Percentiles rank a stretch among this genome's conserved stretches.
Evolutionary conservation across 2,888 invertebrate species (phyloP).

Genomic region (Dromius quadrimaculatus): DNA sequence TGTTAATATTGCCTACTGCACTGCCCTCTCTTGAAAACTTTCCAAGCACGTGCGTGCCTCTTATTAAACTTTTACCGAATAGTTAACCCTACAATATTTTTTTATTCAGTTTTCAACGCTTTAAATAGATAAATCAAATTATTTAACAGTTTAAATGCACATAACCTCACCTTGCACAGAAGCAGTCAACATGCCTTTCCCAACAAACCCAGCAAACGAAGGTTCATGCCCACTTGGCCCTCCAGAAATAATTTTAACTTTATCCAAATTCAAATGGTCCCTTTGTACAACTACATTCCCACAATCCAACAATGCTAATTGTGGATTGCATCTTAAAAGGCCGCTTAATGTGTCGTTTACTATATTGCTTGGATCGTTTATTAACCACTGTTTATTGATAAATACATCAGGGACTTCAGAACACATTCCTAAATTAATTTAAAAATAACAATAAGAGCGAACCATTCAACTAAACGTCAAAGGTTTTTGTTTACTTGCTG

Average conservation of each 20-base stretch:
- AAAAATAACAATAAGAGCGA: no score
- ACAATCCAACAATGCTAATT: conserved; percentile 61
- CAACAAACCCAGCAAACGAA: conserved; percentile 74
- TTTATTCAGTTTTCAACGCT: no score
- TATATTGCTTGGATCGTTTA: not conserved
- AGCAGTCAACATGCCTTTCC: conserved; percentile 83
- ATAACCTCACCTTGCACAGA: conserved; percentile 73
- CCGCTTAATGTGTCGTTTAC: conserved; percentile 23
- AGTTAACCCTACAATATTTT: no score
- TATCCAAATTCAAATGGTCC: conserved; percentile 60
- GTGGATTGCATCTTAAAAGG: conserved; percentile 58
- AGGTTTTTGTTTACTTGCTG: no score
- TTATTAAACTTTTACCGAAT: no score
- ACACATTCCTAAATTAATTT: no score
- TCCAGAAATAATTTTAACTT: conserved; percentile 76
- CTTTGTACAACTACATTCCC: conserved; percentile 62
- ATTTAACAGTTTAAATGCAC: not conserved
- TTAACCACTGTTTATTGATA: not conserved
- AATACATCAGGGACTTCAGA: not conserved
- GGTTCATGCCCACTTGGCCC: conserved; percentile 92
- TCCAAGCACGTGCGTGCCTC: no score
- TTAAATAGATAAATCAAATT: no score
- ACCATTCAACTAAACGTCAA: no score
- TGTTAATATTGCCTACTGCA: no score
- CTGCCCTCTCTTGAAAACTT: no score